Percentiles rank a stretch among this genome's conserved stretches.
phyloP scores from a whole-genome alignment of 1,140 invertebrate species.

The Mizuhopecten yessoensis region DNA sequence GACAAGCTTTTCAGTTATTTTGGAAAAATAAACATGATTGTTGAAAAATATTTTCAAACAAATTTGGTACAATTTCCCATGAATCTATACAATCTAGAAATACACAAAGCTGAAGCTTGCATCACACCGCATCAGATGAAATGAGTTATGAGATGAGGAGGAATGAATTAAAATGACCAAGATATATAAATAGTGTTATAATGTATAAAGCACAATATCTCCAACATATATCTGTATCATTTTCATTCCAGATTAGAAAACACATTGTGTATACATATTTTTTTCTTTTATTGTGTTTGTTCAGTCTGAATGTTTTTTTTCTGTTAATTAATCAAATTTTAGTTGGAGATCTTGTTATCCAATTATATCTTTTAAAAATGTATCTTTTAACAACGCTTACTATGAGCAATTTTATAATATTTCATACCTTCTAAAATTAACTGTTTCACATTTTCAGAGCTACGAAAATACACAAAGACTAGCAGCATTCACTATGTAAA shows the following conservation, averaged over 20 bases:
- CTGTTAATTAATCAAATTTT: background rate
- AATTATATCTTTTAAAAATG: background rate
- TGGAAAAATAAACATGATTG: too few species aligned
- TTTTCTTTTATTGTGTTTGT: background rate
- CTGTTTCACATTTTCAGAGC: background rate
- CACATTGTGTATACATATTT: background rate
- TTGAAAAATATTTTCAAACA: too few species aligned
- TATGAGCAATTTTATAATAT: too few species aligned
- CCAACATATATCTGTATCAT: background rate
- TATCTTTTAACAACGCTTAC: too few species aligned
- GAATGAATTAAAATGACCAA: background rate
- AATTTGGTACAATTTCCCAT: too few species aligned
- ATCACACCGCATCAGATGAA: background rate
- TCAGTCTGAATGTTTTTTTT: background rate
- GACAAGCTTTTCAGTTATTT: too few species aligned
- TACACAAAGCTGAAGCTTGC: slow-evolving; percentile 12
- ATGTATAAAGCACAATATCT: background rate
- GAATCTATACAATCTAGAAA: background rate
- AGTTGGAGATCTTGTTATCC: background rate
- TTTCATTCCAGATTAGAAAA: background rate
- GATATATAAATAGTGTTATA: background rate
- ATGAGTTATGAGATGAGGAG: background rate
- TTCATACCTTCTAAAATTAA: background rate
- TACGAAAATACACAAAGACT: background rate
- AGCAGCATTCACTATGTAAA: background rate